Conservation (phyloP, 1,140 invertebrate species). For the Apis cerana region DNA sequence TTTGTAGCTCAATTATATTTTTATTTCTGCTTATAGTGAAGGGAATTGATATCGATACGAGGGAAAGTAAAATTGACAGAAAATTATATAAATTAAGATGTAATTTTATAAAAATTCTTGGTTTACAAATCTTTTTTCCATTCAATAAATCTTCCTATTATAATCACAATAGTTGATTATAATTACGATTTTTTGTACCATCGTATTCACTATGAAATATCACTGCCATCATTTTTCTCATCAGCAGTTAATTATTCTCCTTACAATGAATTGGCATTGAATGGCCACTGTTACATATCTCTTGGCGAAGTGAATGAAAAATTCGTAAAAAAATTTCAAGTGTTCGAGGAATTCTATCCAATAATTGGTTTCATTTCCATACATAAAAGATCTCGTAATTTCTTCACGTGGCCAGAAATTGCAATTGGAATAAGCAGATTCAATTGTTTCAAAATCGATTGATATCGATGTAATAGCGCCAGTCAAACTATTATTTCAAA, state of each 20-base stretch:
- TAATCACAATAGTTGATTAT: not conserved
- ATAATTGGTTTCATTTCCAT: not conserved
- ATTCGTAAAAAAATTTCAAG: constrained; percentile 32
- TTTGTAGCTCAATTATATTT: not conserved
- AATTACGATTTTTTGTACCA: not conserved
- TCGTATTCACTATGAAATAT: constrained; percentile 39
- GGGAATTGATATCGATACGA: not conserved
- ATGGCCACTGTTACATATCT: constrained; percentile 16
- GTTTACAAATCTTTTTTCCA: not conserved
- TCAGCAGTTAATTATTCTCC: constrained; percentile 33
- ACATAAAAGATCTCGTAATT: constrained; percentile 15
- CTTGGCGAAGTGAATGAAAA: constrained; percentile 15
- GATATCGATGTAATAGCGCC: not conserved
- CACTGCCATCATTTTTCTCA: constrained; percentile 1
- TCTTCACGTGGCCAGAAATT: not conserved
- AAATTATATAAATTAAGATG: not conserved
- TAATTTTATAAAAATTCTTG: not conserved
- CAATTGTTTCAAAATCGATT: not conserved
- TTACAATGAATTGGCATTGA: constrained; percentile 33
- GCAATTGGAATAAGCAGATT: not conserved
- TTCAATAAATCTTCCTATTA: not conserved
- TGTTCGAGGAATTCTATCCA: not conserved
- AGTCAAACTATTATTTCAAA: too few species aligned
- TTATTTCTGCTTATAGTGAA: not conserved
- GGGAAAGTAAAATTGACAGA: too few species aligned